These are phyloP conservation scores for Gymnocheta viridis DNA, from an alignment of 2,888 invertebrate genomes.

Conservation along the genomic window DNA sequence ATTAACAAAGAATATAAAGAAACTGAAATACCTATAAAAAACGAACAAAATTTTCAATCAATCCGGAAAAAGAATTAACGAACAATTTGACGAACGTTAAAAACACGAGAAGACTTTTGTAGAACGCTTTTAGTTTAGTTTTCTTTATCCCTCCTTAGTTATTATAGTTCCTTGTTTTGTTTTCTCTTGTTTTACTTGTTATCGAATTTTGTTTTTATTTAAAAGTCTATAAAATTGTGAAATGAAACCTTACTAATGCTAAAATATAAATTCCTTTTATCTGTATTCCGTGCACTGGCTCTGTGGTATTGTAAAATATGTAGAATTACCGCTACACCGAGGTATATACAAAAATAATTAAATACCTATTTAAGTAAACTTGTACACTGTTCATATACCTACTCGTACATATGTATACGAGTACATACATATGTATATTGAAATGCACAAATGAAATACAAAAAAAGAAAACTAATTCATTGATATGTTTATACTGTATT, in stretches of 20 bases:
- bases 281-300: slow-evolving; percentile 74
- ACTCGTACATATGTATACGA: background rate
- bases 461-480: background rate
- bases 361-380: slow-evolving; percentile 17
- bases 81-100: background rate
- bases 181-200: slow-evolving; percentile 19
- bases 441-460: background rate
- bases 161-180: slow-evolving; percentile 3
- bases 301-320: slow-evolving; percentile 73
- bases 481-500: background rate
- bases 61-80: background rate
- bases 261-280: slow-evolving; percentile 71
- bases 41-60: background rate
- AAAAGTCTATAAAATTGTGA: slow-evolving; percentile 34
- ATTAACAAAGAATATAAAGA: too few relatives aligned
- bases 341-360: slow-evolving; percentile 76
- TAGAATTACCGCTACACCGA: slow-evolving; percentile 82
- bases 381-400: background rate
- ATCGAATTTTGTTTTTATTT: slow-evolving; percentile 22
- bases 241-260: slow-evolving; percentile 69
- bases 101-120: background rate
- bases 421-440: background rate
- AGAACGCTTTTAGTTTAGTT: slow-evolving; percentile 8
- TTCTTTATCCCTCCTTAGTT: slow-evolving; percentile 4
- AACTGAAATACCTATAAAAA: too few relatives aligned